A percentile compares a stretch with the other conserved stretches of the same genome.
phyloP scores from a whole-genome alignment of 2,888 invertebrate species.

The Pheosia gnoma region DNA sequence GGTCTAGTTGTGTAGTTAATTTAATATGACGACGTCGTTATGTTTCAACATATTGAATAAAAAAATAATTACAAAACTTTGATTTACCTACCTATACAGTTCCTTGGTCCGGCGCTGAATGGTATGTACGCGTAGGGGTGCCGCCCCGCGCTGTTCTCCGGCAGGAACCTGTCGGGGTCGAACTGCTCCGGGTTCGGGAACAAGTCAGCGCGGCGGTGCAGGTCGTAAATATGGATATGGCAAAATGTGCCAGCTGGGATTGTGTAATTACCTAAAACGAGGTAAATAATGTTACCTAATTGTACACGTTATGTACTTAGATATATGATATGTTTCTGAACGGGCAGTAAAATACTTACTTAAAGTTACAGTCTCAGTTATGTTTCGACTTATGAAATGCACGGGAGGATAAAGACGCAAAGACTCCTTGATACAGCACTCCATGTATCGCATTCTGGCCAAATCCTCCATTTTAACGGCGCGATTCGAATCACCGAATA shows the following conservation, averaged over 20 bases:
- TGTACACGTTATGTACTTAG: no score
- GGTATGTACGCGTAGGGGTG: constrained; percentile 87
- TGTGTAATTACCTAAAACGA: constrained; percentile 62
- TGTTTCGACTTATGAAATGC: background rate
- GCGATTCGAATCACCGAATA: background rate
- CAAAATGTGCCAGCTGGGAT: constrained; percentile 76
- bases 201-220: constrained; percentile 85
- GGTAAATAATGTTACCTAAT: no score
- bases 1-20: no score
- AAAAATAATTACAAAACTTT: no score
- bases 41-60: no score
- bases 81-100: constrained; percentile 84
- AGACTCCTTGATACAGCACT: background rate
- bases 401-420: background rate
- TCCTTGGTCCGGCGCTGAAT: constrained; percentile 88
- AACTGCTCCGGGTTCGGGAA: constrained; percentile 87
- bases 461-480: background rate
- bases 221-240: constrained; percentile 82
- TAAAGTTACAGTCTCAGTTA: background rate
- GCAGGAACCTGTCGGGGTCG: constrained; percentile 88
- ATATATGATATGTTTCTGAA: no score
- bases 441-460: background rate
- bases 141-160: constrained; percentile 78
- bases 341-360: background rate
- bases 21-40: no score